Conservation (phyloP, 2,113 vertebrate species). For the Gallinago paraguaiae region DNA sequence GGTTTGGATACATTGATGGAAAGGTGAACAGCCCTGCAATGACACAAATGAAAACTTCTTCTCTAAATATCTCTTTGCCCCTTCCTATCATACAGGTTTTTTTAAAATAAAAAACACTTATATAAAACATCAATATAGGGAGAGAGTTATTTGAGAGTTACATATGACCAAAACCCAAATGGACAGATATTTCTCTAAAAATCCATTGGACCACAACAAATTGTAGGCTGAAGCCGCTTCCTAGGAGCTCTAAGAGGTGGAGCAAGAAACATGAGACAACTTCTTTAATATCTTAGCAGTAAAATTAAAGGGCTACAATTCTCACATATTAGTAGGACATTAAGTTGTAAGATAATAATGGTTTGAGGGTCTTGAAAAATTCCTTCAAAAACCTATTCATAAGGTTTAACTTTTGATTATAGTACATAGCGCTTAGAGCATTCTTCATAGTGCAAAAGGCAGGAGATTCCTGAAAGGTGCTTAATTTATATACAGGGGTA, state of each 20-base stretch:
- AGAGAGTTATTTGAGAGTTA: not conserved
- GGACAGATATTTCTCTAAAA: not conserved
- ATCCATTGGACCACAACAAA: not conserved
- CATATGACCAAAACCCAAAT: not conserved
- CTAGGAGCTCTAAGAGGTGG: not conserved
- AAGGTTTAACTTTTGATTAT: not conserved
- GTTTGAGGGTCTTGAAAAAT: not conserved
- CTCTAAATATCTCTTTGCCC: not conserved
- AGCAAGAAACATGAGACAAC: not conserved
- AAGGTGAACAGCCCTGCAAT: not conserved
- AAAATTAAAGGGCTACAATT: not conserved
- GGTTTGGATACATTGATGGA: not conserved
- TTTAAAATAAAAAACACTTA: not conserved
- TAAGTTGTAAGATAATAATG: not conserved
- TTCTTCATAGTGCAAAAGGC: not conserved
- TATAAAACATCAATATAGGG: not conserved
- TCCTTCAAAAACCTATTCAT: not conserved
- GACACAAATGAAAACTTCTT: not conserved
- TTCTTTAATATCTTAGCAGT: not conserved
- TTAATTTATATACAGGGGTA: not conserved
- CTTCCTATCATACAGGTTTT: not conserved
- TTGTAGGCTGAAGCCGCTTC: not conserved
- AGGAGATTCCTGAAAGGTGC: not conserved
- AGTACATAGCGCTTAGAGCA: not conserved
- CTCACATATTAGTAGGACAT: not conserved